Evolutionary conservation across 2,797 vertebrate genomes (phyloP).

Genomic region (Austrolebias charrua): DNA sequence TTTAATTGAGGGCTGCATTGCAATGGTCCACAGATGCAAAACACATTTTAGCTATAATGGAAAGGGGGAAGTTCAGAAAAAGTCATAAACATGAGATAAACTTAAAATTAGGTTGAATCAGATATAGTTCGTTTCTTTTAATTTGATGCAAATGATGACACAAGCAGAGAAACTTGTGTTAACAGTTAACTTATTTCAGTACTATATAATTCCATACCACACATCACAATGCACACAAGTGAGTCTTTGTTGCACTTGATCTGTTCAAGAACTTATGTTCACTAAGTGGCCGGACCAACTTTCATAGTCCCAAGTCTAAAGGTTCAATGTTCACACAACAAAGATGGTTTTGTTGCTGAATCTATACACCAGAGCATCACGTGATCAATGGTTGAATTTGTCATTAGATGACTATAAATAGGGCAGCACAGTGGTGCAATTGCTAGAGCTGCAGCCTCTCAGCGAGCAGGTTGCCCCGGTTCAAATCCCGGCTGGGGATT

Average conservation of each 20-base stretch:
- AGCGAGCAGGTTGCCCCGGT: no score
- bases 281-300: background rate
- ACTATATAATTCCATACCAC: background rate
- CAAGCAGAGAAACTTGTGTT: background rate
- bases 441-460: no score
- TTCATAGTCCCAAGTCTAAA: background rate
- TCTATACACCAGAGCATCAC: no score
- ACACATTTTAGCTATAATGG: slow-evolving; percentile 13
- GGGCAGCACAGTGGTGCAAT: no score
- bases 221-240: background rate
- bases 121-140: background rate
- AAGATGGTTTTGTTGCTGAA: background rate
- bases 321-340: background rate
- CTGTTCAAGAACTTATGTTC: background rate
- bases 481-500: no score
- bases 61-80: slow-evolving; percentile 4
- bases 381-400: no score
- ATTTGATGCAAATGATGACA: background rate
- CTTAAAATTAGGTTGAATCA: background rate
- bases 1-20: slow-evolving; percentile 57
- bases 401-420: no score
- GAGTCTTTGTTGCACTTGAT: background rate
- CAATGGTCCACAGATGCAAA: slow-evolving; percentile 25
- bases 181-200: background rate
- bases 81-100: background rate